Base-by-base conservation (phyloP, 2,888 invertebrate species). In the Clistopyga incitator region DNA sequence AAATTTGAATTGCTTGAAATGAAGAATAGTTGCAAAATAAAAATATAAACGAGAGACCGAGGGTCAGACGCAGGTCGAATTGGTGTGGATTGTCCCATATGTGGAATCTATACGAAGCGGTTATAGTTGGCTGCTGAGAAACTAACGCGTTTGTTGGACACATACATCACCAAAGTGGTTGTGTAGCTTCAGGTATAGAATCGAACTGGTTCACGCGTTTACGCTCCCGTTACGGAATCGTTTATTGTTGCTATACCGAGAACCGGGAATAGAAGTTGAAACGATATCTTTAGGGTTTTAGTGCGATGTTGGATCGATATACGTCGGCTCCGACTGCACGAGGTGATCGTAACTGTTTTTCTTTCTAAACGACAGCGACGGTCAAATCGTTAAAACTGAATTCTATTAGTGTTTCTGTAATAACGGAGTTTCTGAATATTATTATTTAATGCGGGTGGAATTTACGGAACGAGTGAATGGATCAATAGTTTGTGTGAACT, bases 231-330 rank as follows among this genome's bases (percentile, higher is more conserved):
- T 54, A 15, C 42, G 18, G 56, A 42, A 77, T 67, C 71, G 67
- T 81, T 81, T 72, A 81, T 81, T 72, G 72, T 81, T 67, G 59
- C 38, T 47, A 45, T 23, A 15, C 23, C 20, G 45, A 45, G 15
- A 65, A 56, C 47, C n/a, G 23, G 56, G 47, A 81, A 72, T 72
- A 81, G 45, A 72, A 54, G 42, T 42, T 38, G 20, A 52, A 72
- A 77, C 50, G 15, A 67, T 77, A 67, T 81, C 42, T 77, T 56
- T 15, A 18, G 18, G 10, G 18, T 42, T 71, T 71, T 42, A 71
- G 56, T 54, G 25, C 54, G 23, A 45, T 15, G 52, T 34, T 52
- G 15, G 54, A 38, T 71, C 71, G 54, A 56, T 50, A 29, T 34
- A 34, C 47, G 47, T 54, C 18, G 3, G 18, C 70, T 6, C 34